A percentile compares a stretch with the other conserved stretches of the same genome.
These are phyloP conservation scores for Dasypogon diadema DNA, from an alignment of 2,888 invertebrate genomes.

Conservation along the genomic window DNA sequence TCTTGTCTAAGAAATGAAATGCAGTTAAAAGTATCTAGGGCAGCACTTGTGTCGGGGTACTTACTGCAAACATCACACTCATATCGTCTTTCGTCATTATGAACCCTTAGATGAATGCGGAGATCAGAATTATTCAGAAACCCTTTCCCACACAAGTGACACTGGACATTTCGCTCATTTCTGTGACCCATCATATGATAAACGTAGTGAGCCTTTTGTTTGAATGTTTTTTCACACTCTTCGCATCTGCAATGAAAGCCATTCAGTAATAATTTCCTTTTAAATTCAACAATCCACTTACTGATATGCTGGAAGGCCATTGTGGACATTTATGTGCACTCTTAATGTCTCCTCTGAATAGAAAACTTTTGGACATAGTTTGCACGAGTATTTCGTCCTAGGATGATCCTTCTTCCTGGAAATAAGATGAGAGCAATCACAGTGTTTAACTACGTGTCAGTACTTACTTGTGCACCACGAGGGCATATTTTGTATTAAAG, in stretches of 20 bases:
- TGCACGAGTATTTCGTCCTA: constrained; percentile 56
- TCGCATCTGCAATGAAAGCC: constrained; percentile 58
- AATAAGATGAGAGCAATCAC: too few species aligned
- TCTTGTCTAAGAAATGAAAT: constrained; percentile 57
- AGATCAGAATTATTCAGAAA: constrained; percentile 61
- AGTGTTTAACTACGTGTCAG: too few species aligned
- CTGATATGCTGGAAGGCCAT: constrained; percentile 59
- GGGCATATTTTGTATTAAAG: constrained; percentile 24
- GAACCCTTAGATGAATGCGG: constrained; percentile 59
- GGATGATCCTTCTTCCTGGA: constrained; percentile 57
- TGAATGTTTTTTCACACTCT: constrained; percentile 60
- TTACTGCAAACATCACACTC: constrained; percentile 62
- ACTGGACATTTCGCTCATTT: constrained; percentile 61
- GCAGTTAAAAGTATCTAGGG: too few species aligned
- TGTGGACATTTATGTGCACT: constrained; percentile 60
- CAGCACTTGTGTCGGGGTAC: too few species aligned
- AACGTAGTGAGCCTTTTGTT: constrained; percentile 60
- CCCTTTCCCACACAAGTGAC: constrained; percentile 60
- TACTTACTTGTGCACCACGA: constrained; percentile 53
- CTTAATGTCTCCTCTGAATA: constrained; percentile 57
- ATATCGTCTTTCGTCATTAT: constrained; percentile 61
- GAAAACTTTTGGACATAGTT: constrained; percentile 57
- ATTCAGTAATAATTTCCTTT: background rate
- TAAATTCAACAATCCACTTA: constrained; percentile 28
- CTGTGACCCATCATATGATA: constrained; percentile 60